phyloP scores from a whole-genome alignment of 2,113 vertebrate genomes.

The Oncorhynchus gorbuscha region DNA sequence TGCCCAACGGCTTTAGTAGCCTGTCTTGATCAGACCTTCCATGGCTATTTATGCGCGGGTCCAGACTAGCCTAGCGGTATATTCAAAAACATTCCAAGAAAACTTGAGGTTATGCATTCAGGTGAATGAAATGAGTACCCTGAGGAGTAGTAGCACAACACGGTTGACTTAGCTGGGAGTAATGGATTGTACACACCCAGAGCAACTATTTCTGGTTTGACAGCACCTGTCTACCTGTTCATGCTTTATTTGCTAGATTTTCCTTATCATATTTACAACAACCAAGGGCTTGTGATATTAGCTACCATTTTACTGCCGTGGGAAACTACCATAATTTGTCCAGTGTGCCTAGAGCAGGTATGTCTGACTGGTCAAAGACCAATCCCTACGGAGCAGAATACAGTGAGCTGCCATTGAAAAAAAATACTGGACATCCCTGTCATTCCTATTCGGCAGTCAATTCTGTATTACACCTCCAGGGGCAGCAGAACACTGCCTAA shows the following conservation, averaged over 20 bases:
- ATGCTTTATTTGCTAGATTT: neutral
- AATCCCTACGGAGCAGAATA: neutral
- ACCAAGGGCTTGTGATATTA: too few relatives aligned
- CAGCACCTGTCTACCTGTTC: neutral
- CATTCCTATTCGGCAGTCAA: neutral
- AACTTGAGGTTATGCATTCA: neutral
- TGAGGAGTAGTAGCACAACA: neutral
- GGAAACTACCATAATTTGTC: too few relatives aligned
- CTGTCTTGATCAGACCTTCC: neutral
- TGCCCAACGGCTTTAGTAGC: neutral
- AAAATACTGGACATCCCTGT: neutral
- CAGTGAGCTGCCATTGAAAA: too few relatives aligned
- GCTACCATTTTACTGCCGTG: too few relatives aligned
- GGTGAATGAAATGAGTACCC: neutral
- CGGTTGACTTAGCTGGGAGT: too few relatives aligned
- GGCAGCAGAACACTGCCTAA: conserved; percentile 40
- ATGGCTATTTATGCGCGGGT: neutral
- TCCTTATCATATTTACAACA: too few relatives aligned
- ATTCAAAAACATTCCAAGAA: neutral
- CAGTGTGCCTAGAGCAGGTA: too few relatives aligned
- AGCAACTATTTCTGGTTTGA: neutral
- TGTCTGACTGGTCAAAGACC: neutral
- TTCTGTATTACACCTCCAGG: conserved; percentile 18
- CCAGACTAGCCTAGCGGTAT: neutral
- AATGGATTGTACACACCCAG: neutral